Conservation (phyloP, 2,797 vertebrate species). For the Neosilurus mollespiculum region DNA sequence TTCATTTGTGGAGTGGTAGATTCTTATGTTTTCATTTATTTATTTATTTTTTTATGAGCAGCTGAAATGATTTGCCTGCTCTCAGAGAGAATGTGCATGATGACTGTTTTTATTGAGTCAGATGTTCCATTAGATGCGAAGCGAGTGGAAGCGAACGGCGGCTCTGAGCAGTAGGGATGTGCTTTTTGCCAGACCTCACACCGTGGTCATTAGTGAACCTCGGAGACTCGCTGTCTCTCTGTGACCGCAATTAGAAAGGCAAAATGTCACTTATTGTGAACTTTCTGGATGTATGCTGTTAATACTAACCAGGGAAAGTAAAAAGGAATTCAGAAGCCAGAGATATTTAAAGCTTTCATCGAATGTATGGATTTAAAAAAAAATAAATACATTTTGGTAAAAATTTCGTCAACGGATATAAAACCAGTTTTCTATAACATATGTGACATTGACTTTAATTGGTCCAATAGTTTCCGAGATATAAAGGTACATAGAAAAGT, state of each 20-base stretch:
- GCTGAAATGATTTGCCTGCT: slow-evolving; percentile 73
- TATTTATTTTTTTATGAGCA: slow-evolving; percentile 56
- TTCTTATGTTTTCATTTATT: slow-evolving; percentile 61
- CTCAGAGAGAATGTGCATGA: slow-evolving; percentile 71
- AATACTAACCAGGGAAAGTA: background rate
- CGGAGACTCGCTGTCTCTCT: slow-evolving; percentile 57
- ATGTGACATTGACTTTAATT: no score
- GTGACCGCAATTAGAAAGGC: slow-evolving; percentile 62
- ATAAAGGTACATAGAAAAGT: no score
- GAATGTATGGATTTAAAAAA: no score
- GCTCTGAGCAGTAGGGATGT: slow-evolving; percentile 68
- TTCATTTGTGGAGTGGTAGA: slow-evolving; percentile 56
- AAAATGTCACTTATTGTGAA: slow-evolving; percentile 54
- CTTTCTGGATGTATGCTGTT: background rate
- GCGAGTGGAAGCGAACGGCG: slow-evolving; percentile 69
- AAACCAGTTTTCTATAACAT: no score
- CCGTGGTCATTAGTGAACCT: slow-evolving; percentile 70
- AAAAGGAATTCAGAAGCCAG: background rate
- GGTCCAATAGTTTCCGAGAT: no score
- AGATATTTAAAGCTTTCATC: background rate
- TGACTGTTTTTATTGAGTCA: slow-evolving; percentile 80
- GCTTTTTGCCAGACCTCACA: slow-evolving; percentile 68
- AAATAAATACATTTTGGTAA: no score
- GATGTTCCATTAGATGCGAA: slow-evolving; percentile 75
- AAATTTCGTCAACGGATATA: no score